Evolutionary conservation across 1,140 invertebrate species (phyloP).

Genomic region (Cydia strobilella): DNA sequence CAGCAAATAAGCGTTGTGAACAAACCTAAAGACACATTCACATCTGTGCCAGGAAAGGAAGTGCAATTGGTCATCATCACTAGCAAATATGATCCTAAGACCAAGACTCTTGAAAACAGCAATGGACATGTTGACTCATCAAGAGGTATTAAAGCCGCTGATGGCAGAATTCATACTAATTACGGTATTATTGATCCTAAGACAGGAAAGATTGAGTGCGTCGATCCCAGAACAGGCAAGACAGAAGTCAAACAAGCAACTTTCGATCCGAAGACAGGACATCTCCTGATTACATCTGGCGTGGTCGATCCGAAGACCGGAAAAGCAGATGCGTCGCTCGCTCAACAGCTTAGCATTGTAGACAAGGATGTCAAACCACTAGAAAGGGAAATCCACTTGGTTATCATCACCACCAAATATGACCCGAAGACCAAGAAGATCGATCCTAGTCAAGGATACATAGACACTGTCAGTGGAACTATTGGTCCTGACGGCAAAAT

Average conservation of each 20-base stretch:
- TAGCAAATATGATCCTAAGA: conserved; percentile 81
- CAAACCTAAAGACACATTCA: conserved; percentile 70
- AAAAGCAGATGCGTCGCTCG: conserved; percentile 78
- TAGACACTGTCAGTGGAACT: conserved; percentile 81
- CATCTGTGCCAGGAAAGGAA: conserved; percentile 65
- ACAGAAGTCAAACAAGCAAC: conserved; percentile 78
- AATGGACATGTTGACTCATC: conserved; percentile 79
- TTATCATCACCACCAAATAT: conserved; percentile 81
- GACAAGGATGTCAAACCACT: conserved; percentile 75
- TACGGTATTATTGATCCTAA: conserved; percentile 81
- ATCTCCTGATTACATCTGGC: conserved; percentile 74
- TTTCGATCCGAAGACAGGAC: conserved; percentile 78
- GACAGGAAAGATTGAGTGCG: conserved; percentile 76
- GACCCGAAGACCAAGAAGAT: conserved; percentile 81
- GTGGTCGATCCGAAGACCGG: conserved; percentile 81
- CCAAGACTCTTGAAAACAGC: conserved; percentile 79
- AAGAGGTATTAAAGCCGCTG: conserved; percentile 74
- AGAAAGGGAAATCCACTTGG: conserved; percentile 72
- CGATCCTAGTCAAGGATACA: conserved; percentile 80
- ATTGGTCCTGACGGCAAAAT: conserved; percentile 78
- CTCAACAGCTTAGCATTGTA: conserved; percentile 79
- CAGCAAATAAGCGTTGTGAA: conserved; percentile 80
- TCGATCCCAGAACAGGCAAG: conserved; percentile 80
- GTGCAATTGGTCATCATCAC: conserved; percentile 81
- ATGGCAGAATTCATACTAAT: conserved; percentile 80